Conservation (phyloP, 1,140 invertebrate species). For the Saccostrea echinata region DNA sequence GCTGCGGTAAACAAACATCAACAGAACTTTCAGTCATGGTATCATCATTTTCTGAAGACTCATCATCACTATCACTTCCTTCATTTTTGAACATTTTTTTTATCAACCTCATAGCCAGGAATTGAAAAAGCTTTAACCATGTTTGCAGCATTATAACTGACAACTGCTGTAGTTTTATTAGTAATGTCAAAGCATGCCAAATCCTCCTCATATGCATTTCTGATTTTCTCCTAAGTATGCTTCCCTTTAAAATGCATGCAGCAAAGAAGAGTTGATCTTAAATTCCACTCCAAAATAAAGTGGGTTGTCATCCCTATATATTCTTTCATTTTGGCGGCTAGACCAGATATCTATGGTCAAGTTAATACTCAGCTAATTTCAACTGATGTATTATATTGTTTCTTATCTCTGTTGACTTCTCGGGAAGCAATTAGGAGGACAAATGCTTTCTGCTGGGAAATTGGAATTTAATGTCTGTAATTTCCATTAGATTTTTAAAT, state of each 20-base stretch:
- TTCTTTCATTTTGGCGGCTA: too few relatives aligned
- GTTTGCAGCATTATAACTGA: too few relatives aligned
- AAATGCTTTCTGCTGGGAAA: constrained; percentile 31
- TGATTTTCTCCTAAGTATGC: neutral
- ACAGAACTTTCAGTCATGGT: too few relatives aligned
- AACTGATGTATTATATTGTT: neutral
- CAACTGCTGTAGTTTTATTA: too few relatives aligned
- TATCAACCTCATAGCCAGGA: too few relatives aligned
- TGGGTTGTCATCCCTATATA: neutral
- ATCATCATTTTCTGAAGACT: too few relatives aligned
- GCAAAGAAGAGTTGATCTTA: neutral
- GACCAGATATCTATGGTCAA: neutral
- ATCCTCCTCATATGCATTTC: neutral
- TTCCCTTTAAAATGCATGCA: neutral
- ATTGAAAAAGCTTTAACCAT: too few relatives aligned
- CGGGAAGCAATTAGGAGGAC: constrained; percentile 17
- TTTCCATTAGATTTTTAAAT: constrained; percentile 49
- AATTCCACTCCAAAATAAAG: neutral
- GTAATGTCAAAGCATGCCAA: neutral
- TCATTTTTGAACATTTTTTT: too few relatives aligned
- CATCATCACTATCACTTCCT: too few relatives aligned
- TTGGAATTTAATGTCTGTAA: constrained; percentile 31
- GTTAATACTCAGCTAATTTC: neutral
- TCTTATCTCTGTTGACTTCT: constrained; percentile 11
- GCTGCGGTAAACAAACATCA: too few relatives aligned